A percentile compares a stretch with the other conserved stretches of the same genome.
Evolutionary conservation across 2,888 invertebrate species (phyloP).

Genomic region (Andricus curvator): DNA sequence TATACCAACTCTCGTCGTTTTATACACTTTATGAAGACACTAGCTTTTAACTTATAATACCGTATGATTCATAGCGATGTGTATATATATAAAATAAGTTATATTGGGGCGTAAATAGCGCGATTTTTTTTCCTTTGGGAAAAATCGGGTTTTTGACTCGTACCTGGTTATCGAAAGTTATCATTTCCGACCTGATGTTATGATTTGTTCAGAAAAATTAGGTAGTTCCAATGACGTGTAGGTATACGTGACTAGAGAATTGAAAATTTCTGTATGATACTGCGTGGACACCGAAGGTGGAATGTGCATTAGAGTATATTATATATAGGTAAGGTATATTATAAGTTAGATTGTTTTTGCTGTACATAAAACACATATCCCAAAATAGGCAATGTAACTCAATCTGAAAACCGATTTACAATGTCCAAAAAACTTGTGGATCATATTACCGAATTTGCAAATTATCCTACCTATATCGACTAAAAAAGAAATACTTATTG

Average conservation of each 20-base stretch:
- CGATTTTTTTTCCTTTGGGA: neutral
- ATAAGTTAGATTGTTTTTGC: slow-evolving; percentile 59
- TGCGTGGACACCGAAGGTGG: slow-evolving; percentile 43
- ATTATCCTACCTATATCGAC: slow-evolving; percentile 68
- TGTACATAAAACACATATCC: slow-evolving; percentile 78
- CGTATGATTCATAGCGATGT: slow-evolving; percentile 1
- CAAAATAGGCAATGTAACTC: slow-evolving; percentile 66
- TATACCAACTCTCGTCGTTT: slow-evolving; percentile 1
- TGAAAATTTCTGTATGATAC: slow-evolving; percentile 44
- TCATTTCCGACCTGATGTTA: slow-evolving; percentile 1
- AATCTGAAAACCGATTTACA: slow-evolving; percentile 66
- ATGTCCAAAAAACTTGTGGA: slow-evolving; percentile 60
- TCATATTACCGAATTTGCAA: slow-evolving; percentile 59
- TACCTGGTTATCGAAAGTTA: neutral
- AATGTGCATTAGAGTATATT: slow-evolving; percentile 53
- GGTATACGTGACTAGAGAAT: slow-evolving; percentile 42
- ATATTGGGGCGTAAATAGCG: neutral
- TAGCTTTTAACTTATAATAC: slow-evolving; percentile 12
- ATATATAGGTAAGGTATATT: slow-evolving; percentile 48
- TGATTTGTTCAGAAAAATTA: neutral
- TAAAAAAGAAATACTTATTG: slow-evolving; percentile 65
- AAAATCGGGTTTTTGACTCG: neutral
- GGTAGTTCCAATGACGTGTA: slow-evolving; percentile 44
- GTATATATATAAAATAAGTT: neutral
- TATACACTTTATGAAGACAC: slow-evolving; percentile 20